phyloP scores from a whole-genome alignment of 1,140 invertebrate genomes.

The Sminthurinus signatus region DNA sequence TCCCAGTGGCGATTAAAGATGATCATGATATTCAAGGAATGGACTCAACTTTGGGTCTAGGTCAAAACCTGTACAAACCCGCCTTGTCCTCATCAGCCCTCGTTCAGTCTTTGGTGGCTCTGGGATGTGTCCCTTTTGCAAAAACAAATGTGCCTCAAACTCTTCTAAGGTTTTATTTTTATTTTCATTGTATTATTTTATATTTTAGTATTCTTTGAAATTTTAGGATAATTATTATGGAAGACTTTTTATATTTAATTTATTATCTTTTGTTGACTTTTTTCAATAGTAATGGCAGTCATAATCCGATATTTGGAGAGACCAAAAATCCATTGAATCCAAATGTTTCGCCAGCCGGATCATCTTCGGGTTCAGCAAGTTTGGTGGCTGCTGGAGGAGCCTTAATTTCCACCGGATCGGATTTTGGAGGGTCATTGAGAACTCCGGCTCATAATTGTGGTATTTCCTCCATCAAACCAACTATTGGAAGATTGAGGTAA shows the following conservation, averaged over 20 bases:
- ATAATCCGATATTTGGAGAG: slow-evolving; percentile 27
- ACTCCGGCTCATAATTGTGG: slow-evolving; percentile 24
- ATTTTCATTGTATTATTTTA: background rate
- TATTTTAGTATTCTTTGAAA: background rate
- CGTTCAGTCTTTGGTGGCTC: slow-evolving; percentile 42
- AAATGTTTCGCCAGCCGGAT: slow-evolving; percentile 16
- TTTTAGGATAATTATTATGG: no score
- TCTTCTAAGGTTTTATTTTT: background rate
- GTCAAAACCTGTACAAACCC: slow-evolving; percentile 44
- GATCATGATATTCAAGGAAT: slow-evolving; percentile 45
- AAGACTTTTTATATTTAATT: no score
- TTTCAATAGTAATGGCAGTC: slow-evolving; percentile 30
- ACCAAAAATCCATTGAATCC: slow-evolving; percentile 13
- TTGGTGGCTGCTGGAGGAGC: slow-evolving; percentile 11
- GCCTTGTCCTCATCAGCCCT: slow-evolving; percentile 42
- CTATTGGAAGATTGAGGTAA: slow-evolving; percentile 5
- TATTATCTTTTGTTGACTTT: slow-evolving; percentile 27
- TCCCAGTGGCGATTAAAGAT: slow-evolving; percentile 47
- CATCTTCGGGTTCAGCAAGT: slow-evolving; percentile 16
- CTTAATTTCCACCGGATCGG: slow-evolving; percentile 18
- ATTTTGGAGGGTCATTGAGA: slow-evolving; percentile 16
- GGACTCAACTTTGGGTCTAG: slow-evolving; percentile 48
- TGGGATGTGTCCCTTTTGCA: slow-evolving; percentile 49
- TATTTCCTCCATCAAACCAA: slow-evolving; percentile 2
- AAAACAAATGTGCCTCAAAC: slow-evolving; percentile 49